Base-by-base conservation (phyloP, 1,140 invertebrate species). In the Babylonia areolata region DNA sequence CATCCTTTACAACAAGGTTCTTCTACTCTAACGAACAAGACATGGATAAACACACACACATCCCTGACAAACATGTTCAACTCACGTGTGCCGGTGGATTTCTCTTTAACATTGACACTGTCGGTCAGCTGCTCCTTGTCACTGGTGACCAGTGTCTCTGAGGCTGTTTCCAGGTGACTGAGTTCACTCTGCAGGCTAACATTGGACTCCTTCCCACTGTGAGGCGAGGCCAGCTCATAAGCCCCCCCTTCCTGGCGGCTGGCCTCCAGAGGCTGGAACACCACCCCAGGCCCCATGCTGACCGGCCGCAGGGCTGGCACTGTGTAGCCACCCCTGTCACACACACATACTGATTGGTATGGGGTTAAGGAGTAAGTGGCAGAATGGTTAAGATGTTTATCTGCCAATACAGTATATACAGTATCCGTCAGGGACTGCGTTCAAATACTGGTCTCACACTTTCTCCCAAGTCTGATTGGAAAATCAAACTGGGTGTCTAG, bases 271-370 rank as follows among this genome's bases (percentile, higher is more conserved):
- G 90, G 75, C 15, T 82, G 87, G 33, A 93, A 91, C 58, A 98
- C 97, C 85, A 98, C 83, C 97, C 97, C 88, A 96, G 97, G 91
- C 96, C 97, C 87, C 80, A 90, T 88, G 81, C 90, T 92, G 9
- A 91, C 89, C 39, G 90, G 91, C 35, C 91, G 87, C 40, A 94
- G 86, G 51, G 90, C 91, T 73, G 92, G 92, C 23, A 93, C 84
- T 31, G 91, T 88, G 88, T 93, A 92, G 39, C 89, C 90, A 69
- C 91, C 89, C 82, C 90, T 64, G 17, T 20, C 58, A n/a, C 58
- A 64, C 12, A 64, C 28, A 64, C 46, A 51, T 3, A 51, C 9
- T 17, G 9, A 51, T 51, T 17, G 2, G 46, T 51, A n/a, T n/a
- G n/a, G n/a, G n/a, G n/a, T n/a, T n/a, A n/a, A n/a, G n/a, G n/a